Conservation (phyloP, 2,113 vertebrate genomes). For the Paraplagusia blochii region DNA sequence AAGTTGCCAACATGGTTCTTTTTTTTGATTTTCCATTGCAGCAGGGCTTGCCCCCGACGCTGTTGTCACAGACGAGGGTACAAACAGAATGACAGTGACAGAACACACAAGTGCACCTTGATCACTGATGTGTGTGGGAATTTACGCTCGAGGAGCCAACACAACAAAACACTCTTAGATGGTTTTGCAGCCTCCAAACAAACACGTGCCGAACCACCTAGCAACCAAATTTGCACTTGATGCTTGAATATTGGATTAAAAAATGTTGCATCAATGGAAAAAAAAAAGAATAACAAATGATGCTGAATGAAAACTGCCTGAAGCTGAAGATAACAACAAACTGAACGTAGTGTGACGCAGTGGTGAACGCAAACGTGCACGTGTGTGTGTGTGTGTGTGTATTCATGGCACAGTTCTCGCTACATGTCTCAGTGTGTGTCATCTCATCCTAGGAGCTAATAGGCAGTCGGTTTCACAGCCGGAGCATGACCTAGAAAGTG, state of each 20-base stretch:
- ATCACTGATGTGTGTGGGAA: constrained; percentile 48
- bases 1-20: constrained; percentile 23
- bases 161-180: constrained; percentile 37
- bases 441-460: constrained; percentile 68
- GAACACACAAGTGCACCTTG: constrained; percentile 52
- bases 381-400: constrained; percentile 14
- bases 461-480: constrained; percentile 65
- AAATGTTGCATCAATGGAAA: constrained; percentile 48
- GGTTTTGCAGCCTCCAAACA: constrained; percentile 35
- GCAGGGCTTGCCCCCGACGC: constrained; percentile 53
- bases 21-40: constrained; percentile 31
- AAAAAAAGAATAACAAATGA: constrained; percentile 37
- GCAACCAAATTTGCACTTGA: constrained; percentile 20
- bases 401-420: background rate
- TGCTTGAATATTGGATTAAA: constrained; percentile 37
- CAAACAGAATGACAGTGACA: constrained; percentile 19
- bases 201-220: constrained; percentile 26
- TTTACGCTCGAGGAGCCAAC: constrained; percentile 37
- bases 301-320: constrained; percentile 23
- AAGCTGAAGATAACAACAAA: constrained; percentile 49
- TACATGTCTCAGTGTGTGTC: constrained; percentile 36
- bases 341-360: constrained; percentile 26
- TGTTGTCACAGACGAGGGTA: constrained; percentile 42
- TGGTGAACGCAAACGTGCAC: constrained; percentile 7
- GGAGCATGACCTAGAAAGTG: constrained; percentile 80